Evolutionary conservation across 2,888 invertebrate species (phyloP).

Genomic region (Drosophila nr. perissopoda): DNA sequence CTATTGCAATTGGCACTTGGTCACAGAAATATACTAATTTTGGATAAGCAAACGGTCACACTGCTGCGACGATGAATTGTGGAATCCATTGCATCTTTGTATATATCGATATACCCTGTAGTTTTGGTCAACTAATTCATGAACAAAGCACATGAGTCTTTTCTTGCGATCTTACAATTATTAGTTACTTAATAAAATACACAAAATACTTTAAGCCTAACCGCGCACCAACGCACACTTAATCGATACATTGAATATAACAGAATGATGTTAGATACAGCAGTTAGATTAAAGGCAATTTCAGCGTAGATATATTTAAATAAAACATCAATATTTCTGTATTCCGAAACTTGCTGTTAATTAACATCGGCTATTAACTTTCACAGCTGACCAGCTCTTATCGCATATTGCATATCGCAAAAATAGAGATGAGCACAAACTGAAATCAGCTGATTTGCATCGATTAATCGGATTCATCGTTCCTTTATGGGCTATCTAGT

Average conservation of each 20-base stretch:
- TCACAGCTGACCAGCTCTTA: conserved; percentile 39
- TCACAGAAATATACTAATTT: conserved; percentile 4
- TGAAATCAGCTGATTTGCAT: conserved; percentile 48
- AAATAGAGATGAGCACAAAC: conserved; percentile 32
- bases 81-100: neutral
- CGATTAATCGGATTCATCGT: conserved; percentile 53
- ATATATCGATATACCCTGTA: neutral
- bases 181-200: neutral
- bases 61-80: neutral
- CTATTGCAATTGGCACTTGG: neutral
- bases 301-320: neutral
- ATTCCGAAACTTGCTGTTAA: neutral
- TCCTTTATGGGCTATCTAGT: conserved; percentile 36
- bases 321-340: neutral
- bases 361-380: conserved; percentile 9
- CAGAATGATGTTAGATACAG: neutral
- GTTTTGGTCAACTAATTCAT: neutral
- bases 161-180: neutral
- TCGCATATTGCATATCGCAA: conserved; percentile 22
- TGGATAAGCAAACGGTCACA: conserved; percentile 15
- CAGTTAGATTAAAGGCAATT: neutral
- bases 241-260: conserved; percentile 2
- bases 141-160: neutral
- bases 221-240: neutral
- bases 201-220: neutral